Evolutionary conservation across 2,113 vertebrate genomes (phyloP).

Genomic region (Parus major): DNA sequence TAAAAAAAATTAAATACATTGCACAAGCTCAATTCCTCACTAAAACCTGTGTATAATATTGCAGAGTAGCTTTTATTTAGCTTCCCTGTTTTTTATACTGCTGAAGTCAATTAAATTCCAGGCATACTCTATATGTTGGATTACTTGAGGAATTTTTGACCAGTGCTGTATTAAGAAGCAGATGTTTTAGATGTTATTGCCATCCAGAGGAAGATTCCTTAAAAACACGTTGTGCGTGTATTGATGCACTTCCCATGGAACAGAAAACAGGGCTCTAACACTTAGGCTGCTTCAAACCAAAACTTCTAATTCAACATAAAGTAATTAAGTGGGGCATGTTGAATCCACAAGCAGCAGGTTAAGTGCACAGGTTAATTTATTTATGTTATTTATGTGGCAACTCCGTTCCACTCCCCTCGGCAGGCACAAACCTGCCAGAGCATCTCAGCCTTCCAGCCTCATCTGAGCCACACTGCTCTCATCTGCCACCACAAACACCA

Average conservation of each 20-base stretch:
- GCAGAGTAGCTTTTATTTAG: background rate
- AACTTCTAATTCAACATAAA: background rate
- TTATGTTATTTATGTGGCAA: background rate
- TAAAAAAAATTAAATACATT: rapidly evolving
- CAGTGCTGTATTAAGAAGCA: background rate
- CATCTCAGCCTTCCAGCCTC: background rate
- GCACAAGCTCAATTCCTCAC: background rate
- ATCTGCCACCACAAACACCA: background rate
- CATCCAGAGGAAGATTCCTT: slow-evolving; percentile 5
- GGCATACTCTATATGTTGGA: background rate
- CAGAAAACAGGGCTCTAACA: background rate
- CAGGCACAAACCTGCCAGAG: background rate
- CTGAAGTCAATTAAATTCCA: background rate
- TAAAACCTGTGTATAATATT: background rate
- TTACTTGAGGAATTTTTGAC: background rate
- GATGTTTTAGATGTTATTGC: slow-evolving; percentile 11
- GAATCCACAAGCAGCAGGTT: background rate
- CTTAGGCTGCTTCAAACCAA: background rate
- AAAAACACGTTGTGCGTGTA: background rate
- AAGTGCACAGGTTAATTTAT: background rate
- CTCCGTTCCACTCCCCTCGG: background rate
- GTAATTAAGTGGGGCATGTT: background rate
- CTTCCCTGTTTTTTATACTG: background rate
- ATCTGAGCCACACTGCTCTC: background rate
- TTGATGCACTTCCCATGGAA: background rate